Evolutionary conservation across 1,140 invertebrate species (phyloP), one percentile per base, ranked within the genome.

Genomic region (Galendromus occidentalis): DNA sequence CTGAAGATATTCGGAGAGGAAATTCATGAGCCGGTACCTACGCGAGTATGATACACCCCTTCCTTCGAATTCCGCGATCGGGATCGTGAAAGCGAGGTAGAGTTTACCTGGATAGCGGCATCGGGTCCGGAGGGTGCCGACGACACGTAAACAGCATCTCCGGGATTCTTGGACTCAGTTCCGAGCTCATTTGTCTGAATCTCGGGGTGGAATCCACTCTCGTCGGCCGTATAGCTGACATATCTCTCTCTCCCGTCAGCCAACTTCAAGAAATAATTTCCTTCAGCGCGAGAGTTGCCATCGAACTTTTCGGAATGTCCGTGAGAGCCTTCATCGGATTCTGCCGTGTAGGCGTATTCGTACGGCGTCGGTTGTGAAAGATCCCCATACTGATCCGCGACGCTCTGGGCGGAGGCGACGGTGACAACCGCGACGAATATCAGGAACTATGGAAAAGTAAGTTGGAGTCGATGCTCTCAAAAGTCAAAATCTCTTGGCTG

Each of bases 61-160:
- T 39, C 4, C 4, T 39, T 39, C 33, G 33, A 39, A 4, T 6
- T 39, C 9, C 33, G 33, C 9, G 33, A 39, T 39, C 4, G 9
- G 33, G 33, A 39, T 39, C 9, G 4, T 39, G 33, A 6, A 9
- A 39, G 9, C 9, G 33, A 39, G 9, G 4, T 39, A 39, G 4
- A n/a, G n/a, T 39, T 4, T 39, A 39, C 33, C 33, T 59, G 51
- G 22, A 59, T 59, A 22, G 51, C 51, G 22, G 51, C 51, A 22
- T 59, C 51, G 12, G 51, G 51, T 17, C 51, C 51, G 5, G 51
- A 59, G 17, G 51, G 51, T 1, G 51, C 51, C 20, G 51, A 59
- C 14, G 51, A 59, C 14, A 59, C 51, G 51, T 59, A 59, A 14
- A 59, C 51, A 59, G 51, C 51, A 59, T 59, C 51, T 25, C 51